A percentile compares a stretch with the other conserved stretches of the same genome.
Conservation (phyloP, 2,888 invertebrate species). For the Mimachlamys varia region DNA sequence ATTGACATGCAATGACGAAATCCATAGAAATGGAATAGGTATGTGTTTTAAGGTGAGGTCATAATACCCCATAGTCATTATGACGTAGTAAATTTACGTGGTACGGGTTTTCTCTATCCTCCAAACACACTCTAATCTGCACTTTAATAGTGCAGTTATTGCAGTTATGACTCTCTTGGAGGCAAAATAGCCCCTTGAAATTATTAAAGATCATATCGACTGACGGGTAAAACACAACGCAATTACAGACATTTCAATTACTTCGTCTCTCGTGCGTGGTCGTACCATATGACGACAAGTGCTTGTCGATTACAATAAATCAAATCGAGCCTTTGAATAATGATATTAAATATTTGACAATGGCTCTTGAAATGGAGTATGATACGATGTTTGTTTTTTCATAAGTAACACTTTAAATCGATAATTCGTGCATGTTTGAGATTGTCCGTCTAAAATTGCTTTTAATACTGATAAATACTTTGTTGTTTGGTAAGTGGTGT, state of each 20-base stretch:
- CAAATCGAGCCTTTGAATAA: neutral
- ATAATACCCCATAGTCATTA: neutral
- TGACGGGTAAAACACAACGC: neutral
- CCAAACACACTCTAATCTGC: neutral
- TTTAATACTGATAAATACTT: neutral
- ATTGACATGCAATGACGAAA: too few species aligned
- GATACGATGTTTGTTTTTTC: neutral
- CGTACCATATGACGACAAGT: neutral
- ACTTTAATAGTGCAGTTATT: neutral
- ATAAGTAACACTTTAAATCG: conserved; percentile 10
- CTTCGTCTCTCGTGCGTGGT: conserved; percentile 4
- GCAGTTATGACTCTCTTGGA: neutral
- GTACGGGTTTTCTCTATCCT: too few species aligned
- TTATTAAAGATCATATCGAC: neutral
- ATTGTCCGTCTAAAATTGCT: neutral
- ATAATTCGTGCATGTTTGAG: neutral
- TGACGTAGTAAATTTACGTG: neutral
- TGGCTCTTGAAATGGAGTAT: neutral
- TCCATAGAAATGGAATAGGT: too few species aligned
- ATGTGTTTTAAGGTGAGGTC: too few species aligned
- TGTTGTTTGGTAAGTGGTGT: neutral
- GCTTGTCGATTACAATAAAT: neutral
- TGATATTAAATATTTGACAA: conserved; percentile 15
- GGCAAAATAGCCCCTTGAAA: neutral
- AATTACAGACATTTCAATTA: neutral